These are phyloP conservation scores for Rattus rattus DNA, from an alignment of 2,113 vertebrate species.

Conservation along the genomic window DNA sequence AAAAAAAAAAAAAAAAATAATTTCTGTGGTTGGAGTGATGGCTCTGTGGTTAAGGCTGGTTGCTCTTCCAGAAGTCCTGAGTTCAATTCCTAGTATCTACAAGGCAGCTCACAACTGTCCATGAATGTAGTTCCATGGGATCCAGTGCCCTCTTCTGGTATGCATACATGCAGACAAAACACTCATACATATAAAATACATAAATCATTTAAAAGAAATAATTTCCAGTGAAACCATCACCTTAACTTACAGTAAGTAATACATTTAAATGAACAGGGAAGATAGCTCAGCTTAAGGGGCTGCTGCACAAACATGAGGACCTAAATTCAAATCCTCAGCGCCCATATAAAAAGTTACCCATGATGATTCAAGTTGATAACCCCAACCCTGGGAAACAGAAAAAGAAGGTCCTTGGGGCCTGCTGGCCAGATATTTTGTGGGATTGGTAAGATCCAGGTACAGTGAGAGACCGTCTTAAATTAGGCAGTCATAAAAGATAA, in stretches of 20 bases:
- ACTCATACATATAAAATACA: background rate
- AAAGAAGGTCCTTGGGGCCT: background rate
- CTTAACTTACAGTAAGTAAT: background rate
- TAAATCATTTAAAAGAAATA: background rate
- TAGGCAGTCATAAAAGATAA: background rate
- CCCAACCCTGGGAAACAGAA: background rate
- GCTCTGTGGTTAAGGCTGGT: background rate
- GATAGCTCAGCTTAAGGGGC: background rate
- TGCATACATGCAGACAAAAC: background rate
- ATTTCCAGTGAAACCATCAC: background rate
- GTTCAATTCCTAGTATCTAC: background rate
- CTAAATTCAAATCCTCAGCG: background rate
- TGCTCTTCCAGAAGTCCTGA: background rate
- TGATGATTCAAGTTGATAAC: background rate
- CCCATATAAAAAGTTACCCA: background rate
- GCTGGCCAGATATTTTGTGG: background rate
- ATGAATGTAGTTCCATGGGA: background rate
- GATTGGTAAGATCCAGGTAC: background rate
- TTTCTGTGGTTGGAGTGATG: background rate
- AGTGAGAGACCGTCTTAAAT: background rate
- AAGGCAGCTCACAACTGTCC: background rate
- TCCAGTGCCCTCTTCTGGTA: background rate
- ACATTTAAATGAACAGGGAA: background rate
- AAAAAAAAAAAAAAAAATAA: too few species aligned
- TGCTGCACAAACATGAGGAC: background rate